Evolutionary conservation across 2,888 invertebrate genomes (phyloP).

Genomic region (Microctonus hyperodae): DNA sequence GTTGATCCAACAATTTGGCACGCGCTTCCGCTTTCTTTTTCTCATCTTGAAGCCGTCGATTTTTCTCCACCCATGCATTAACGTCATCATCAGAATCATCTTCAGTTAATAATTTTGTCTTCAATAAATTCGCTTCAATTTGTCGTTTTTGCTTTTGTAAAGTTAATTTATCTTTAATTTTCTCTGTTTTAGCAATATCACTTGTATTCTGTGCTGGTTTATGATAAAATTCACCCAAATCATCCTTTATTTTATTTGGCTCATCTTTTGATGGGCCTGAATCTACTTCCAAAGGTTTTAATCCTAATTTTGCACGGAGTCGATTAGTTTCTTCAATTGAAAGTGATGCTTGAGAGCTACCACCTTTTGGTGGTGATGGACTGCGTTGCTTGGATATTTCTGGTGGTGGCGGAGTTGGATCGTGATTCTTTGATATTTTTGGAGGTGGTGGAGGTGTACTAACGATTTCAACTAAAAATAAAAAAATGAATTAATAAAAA

Average conservation of each 20-base stretch:
- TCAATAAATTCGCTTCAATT: slow-evolving; percentile 73
- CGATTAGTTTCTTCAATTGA: slow-evolving; percentile 89
- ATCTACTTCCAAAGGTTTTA: slow-evolving; percentile 86
- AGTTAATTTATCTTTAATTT: slow-evolving; percentile 80
- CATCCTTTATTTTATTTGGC: slow-evolving; percentile 63
- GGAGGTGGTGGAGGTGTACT: slow-evolving; percentile 62
- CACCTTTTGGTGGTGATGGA: slow-evolving; percentile 58
- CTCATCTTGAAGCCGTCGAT: slow-evolving; percentile 77
- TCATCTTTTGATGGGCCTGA: slow-evolving; percentile 52
- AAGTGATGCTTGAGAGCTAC: slow-evolving; percentile 67
- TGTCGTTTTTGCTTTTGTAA: slow-evolving; percentile 81
- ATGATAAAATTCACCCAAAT: slow-evolving; percentile 84
- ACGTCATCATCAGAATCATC: slow-evolving; percentile 76
- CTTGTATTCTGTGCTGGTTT: slow-evolving; percentile 81
- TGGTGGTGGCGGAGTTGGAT: slow-evolving; percentile 51
- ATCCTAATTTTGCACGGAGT: slow-evolving; percentile 88
- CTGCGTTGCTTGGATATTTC: slow-evolving; percentile 37
- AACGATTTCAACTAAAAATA: slow-evolving; percentile 56
- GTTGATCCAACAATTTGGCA: slow-evolving; percentile 91
- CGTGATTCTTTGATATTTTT: slow-evolving; percentile 58
- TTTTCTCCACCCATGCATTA: slow-evolving; percentile 83
- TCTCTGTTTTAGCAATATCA: slow-evolving; percentile 78
- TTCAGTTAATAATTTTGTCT: slow-evolving; percentile 72
- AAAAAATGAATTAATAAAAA: neutral
- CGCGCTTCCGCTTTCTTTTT: slow-evolving; percentile 85